Conservation (phyloP, 2,113 vertebrate genomes). For the Apus apus region DNA sequence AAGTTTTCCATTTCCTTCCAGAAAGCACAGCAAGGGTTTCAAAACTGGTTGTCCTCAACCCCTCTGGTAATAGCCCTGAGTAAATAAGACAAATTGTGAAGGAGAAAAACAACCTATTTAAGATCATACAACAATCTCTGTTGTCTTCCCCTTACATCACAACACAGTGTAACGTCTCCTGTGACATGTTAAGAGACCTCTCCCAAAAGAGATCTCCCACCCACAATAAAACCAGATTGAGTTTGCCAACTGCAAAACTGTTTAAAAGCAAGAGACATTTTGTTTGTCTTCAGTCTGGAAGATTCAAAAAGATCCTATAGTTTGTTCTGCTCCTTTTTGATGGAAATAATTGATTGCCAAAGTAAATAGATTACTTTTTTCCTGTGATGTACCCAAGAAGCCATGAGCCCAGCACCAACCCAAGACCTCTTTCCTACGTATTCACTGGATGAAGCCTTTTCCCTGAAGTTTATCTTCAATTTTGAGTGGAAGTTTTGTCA, state of each 20-base stretch:
- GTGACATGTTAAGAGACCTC: not conserved
- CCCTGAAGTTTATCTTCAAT: not conserved
- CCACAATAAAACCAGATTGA: not conserved
- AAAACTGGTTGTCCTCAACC: not conserved
- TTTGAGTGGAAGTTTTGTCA: not conserved
- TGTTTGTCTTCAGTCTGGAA: not conserved
- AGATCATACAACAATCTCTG: not conserved
- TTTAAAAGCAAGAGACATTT: not conserved
- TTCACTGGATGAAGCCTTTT: not conserved
- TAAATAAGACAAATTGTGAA: not conserved
- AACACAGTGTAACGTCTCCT: not conserved
- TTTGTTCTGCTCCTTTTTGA: not conserved
- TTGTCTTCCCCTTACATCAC: not conserved
- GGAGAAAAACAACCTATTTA: not conserved
- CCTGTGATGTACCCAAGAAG: not conserved
- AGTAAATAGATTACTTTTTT: not conserved
- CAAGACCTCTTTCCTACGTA: not conserved
- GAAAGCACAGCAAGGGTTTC: not conserved
- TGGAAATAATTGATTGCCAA: not conserved
- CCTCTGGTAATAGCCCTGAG: not conserved
- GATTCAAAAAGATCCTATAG: not conserved
- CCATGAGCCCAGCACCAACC: not conserved
- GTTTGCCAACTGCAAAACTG: not conserved
- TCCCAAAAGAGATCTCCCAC: not conserved
- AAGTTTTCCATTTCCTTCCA: not conserved